Base-by-base conservation (phyloP, 2,888 invertebrate genomes). In the Pseudococcus viburni region DNA sequence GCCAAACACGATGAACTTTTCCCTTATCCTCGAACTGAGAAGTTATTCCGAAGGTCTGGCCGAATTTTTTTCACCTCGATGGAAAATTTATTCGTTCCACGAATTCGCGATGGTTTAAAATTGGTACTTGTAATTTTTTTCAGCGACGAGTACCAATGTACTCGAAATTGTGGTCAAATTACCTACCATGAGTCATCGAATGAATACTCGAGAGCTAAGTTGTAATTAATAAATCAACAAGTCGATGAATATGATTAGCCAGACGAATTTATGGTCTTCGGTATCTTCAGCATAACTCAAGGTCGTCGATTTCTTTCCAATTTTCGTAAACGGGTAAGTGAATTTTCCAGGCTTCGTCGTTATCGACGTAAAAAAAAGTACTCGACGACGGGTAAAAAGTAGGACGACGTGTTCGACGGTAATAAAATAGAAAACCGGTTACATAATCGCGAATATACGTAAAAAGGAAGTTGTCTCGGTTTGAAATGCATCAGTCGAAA, bases 361-460 rank as follows among this genome's bases (percentile, higher is more conserved):
- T 33, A 33, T 33, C 26, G 3, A 33, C n/a, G 26, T 33, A 46
- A 12, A 46, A 46, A 46, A 46, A 46, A 46, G 12, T 12, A 46
- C 46, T 46, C 46, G 46, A 11, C 12, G 26, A 33, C 1, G 3
- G 7, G 68, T 26, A 33, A 73, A 73, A 73, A 73, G 33, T 73
- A 73, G 68, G 68, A 73, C 68, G 33, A 6, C 68, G 26, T 33
- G 26, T 68, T 68, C 33, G 68, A 73, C 5, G 68, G 68, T 73
- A 73, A 73, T 73, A 73, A 73, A 73, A 73, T 73, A 73, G 68
- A 73, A 73, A 73, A 73, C 68, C 33, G 12, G 68, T 73, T 73
- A 73, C 33, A 12, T 73, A 73, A 73, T 73, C 59, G 59, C 59
- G 59, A 59, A n/a, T 59, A n/a, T 9, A 59, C 59, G 15, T 9